These are phyloP conservation scores for Phasianus colchicus DNA, from an alignment of 2,113 vertebrate genomes.

Conservation along the genomic window DNA sequence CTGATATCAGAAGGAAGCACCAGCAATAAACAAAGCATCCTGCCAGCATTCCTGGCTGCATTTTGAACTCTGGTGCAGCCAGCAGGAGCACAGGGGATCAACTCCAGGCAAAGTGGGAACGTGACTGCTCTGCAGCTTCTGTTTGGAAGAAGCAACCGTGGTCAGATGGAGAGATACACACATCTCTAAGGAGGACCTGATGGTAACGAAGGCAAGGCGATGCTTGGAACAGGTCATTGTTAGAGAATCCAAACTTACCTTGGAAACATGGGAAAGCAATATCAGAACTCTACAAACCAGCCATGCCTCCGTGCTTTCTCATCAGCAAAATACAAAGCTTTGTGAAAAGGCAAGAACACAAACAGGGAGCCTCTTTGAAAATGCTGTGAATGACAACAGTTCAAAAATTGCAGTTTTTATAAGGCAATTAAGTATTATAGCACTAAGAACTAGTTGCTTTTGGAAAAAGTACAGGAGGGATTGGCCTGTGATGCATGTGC, in stretches of 20 bases:
- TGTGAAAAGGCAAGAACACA: neutral
- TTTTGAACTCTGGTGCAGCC: neutral
- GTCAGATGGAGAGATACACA: neutral
- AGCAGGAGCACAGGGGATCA: neutral
- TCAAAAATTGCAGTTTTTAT: neutral
- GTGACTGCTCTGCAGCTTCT: neutral
- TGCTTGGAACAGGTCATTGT: neutral
- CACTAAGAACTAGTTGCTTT: neutral
- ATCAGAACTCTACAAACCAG: neutral
- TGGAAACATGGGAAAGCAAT: neutral
- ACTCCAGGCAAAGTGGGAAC: neutral
- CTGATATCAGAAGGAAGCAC: conserved; percentile 26
- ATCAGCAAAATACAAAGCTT: neutral
- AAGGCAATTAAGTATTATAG: neutral
- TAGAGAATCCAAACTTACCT: neutral
- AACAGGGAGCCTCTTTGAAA: neutral
- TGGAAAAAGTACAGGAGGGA: neutral
- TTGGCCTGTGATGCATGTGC: neutral
- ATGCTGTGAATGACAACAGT: neutral
- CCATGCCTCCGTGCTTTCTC: neutral
- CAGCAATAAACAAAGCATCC: neutral
- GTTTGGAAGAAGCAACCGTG: neutral
- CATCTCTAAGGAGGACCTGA: neutral
- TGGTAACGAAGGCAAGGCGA: neutral
- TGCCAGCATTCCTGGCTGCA: neutral